Conservation (phyloP, 2,113 vertebrate species). For the Mastomys natalensis region DNA sequence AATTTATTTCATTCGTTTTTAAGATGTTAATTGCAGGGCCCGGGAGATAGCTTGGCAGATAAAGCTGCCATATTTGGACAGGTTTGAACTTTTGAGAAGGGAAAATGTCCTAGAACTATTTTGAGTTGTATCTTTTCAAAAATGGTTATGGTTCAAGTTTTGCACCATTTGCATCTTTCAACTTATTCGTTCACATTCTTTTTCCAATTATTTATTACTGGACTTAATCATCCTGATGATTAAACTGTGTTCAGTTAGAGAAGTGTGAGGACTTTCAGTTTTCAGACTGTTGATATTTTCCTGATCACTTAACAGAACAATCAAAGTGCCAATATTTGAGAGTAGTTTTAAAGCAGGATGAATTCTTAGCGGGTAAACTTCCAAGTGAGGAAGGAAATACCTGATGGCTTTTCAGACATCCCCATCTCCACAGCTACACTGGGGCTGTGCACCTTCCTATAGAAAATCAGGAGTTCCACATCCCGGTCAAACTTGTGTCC, state of each 20-base stretch:
- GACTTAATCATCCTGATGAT: background rate
- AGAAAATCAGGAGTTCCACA: constrained; percentile 90
- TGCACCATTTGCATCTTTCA: background rate
- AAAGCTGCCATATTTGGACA: constrained; percentile 7
- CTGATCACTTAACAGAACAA: background rate
- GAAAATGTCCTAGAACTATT: background rate
- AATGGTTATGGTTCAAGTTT: background rate
- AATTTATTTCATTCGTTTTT: background rate
- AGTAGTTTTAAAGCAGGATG: background rate
- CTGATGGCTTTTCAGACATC: constrained; percentile 76
- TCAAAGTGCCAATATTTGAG: background rate
- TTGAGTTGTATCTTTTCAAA: background rate
- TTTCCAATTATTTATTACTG: background rate
- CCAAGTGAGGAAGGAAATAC: constrained; percentile 72
- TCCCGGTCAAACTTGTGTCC: constrained; percentile 90
- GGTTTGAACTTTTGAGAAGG: background rate
- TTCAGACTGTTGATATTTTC: background rate
- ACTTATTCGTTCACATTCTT: background rate
- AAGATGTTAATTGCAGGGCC: background rate
- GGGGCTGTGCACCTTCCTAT: constrained; percentile 86
- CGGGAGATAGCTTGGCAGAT: no score
- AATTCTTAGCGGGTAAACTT: no score
- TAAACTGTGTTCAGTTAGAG: background rate
- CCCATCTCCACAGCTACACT: constrained; percentile 88
- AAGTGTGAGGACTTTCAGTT: background rate